Conservation (phyloP, 2,113 vertebrate genomes). For the Cephalopholis sonnerati region DNA sequence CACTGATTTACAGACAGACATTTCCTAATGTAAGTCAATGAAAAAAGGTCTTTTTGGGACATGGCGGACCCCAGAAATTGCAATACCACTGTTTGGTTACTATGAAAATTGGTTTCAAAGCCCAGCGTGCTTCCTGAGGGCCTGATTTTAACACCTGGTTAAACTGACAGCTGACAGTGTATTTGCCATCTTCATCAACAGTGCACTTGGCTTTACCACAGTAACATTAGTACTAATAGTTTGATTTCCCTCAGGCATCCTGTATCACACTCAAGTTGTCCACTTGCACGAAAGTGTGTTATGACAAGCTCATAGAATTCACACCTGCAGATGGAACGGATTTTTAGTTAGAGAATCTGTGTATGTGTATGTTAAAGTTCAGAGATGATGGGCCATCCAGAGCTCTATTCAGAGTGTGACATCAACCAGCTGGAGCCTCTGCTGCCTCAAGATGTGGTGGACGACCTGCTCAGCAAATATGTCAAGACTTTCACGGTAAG, state of each 20-base stretch:
- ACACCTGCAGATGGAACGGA: neutral
- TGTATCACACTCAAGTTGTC: neutral
- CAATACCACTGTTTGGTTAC: too few relatives aligned
- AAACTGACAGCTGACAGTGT: too few relatives aligned
- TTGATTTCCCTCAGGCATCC: neutral
- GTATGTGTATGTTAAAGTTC: constrained; percentile 74
- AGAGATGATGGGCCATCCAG: constrained; percentile 97
- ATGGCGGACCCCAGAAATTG: too few relatives aligned
- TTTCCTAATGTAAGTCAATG: too few relatives aligned
- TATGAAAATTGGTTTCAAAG: too few relatives aligned
- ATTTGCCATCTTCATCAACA: neutral
- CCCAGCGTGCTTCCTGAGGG: too few relatives aligned
- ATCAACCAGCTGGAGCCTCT: constrained; percentile 87
- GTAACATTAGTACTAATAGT: too few relatives aligned
- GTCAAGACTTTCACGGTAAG: constrained; percentile 95
- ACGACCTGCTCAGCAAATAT: constrained; percentile 93
- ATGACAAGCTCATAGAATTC: neutral
- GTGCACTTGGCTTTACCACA: neutral
- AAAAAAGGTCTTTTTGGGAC: too few relatives aligned
- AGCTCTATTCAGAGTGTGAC: constrained; percentile 91
- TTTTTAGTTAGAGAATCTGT: neutral
- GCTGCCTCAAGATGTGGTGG: constrained; percentile 88
- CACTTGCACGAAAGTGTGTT: neutral
- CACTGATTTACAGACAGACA: too few relatives aligned
- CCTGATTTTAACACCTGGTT: too few relatives aligned